Evolutionary conservation across 2,113 vertebrate genomes (phyloP).

Genomic region (Nasalis larvatus): DNA sequence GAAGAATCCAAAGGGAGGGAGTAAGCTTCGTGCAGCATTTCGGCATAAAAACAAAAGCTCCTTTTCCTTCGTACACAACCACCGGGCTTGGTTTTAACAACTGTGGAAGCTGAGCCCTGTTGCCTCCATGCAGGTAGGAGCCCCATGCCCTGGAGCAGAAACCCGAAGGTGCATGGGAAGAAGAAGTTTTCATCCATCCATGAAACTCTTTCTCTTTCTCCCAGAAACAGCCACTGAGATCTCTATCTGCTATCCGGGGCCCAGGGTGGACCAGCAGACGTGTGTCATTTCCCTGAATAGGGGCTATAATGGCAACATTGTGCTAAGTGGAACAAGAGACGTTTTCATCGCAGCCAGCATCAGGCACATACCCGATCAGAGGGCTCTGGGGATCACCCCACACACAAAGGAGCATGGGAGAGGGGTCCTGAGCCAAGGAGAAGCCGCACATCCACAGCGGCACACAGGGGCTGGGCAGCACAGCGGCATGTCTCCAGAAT

Average conservation of each 20-base stretch:
- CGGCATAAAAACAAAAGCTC: neutral
- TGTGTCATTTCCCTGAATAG: slow-evolving; percentile 60
- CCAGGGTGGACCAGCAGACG: neutral
- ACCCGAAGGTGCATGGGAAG: neutral
- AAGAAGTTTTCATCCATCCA: neutral
- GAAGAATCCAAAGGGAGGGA: neutral
- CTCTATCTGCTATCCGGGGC: slow-evolving; percentile 20
- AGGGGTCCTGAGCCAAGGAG: neutral
- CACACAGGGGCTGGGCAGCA: neutral
- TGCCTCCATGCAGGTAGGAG: neutral
- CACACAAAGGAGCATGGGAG: slow-evolving; percentile 8
- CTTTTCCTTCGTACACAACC: neutral
- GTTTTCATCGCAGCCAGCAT: slow-evolving; percentile 56
- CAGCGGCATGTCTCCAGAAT: neutral
- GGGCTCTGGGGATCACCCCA: neutral
- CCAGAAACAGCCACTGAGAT: neutral
- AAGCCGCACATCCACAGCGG: neutral
- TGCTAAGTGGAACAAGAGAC: slow-evolving; percentile 70
- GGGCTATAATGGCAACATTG: slow-evolving; percentile 71
- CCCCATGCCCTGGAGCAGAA: neutral
- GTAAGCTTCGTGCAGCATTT: neutral
- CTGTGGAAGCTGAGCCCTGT: neutral
- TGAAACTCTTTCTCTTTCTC: neutral
- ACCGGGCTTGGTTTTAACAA: neutral
- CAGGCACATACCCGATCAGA: neutral